Evolutionary conservation across 2,888 invertebrate genomes (phyloP).

Genomic region (Amiota mariae): DNA sequence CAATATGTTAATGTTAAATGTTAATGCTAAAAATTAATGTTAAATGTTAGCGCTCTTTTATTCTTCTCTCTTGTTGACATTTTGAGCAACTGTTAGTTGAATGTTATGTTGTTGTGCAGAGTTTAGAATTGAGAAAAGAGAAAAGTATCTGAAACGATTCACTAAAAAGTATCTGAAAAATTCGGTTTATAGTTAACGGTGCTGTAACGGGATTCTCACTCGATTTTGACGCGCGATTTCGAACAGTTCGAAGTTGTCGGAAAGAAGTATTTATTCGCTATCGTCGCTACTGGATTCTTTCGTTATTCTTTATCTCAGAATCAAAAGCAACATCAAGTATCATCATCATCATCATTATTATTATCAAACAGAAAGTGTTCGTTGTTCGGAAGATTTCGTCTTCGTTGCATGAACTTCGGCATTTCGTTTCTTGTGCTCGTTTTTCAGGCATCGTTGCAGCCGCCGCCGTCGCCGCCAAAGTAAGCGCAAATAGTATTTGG

Average conservation of each 20-base stretch:
- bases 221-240: slow-evolving; percentile 61
- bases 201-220: slow-evolving; percentile 48
- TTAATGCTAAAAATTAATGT: too few relatives aligned
- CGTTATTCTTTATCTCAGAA: slow-evolving; percentile 16
- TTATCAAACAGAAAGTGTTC: too few relatives aligned
- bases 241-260: slow-evolving; percentile 54
- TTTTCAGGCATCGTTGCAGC: background rate
- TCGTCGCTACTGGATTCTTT: slow-evolving; percentile 25
- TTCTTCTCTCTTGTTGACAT: too few relatives aligned
- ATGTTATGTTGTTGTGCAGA: too few relatives aligned
- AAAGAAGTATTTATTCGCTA: slow-evolving; percentile 23
- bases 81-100: too few relatives aligned
- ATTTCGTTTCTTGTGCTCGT: slow-evolving; percentile 9
- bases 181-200: slow-evolving; percentile 17
- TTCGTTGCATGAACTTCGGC: slow-evolving; percentile 37
- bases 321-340: background rate
- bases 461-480: too few relatives aligned
- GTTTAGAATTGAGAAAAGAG: too few relatives aligned
- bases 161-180: too few relatives aligned
- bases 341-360: slow-evolving; percentile 22
- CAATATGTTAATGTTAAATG: too few relatives aligned
- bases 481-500: too few relatives aligned
- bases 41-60: too few relatives aligned
- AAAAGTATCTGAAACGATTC: too few relatives aligned
- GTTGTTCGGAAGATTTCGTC: slow-evolving; percentile 11